phyloP scores from a whole-genome alignment of 2,113 vertebrate genomes.

The Myotis lucifugus region DNA sequence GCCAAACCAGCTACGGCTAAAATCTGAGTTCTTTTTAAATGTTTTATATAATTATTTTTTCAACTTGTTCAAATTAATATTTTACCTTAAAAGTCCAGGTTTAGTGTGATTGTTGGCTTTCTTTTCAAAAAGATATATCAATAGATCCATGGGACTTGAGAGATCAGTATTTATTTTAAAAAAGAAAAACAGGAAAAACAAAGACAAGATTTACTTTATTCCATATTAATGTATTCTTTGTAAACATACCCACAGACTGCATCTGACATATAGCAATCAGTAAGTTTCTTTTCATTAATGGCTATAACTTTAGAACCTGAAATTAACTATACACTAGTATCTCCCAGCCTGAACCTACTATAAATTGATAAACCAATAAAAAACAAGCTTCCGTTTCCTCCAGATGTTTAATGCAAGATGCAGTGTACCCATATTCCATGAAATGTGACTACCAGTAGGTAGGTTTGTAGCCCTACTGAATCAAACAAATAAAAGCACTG shows the following conservation, averaged over 20 bases:
- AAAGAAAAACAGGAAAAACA: neutral
- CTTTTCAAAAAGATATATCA: neutral
- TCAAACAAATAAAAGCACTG: conserved; percentile 24
- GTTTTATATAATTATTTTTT: neutral
- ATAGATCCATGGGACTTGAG: neutral
- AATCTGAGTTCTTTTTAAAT: neutral
- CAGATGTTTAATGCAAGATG: conserved; percentile 58
- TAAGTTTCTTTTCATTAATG: conserved; percentile 40
- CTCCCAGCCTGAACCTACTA: neutral
- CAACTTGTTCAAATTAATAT: neutral
- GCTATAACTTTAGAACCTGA: conserved; percentile 4
- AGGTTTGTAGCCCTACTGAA: neutral
- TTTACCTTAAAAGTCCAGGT: neutral
- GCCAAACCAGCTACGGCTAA: neutral
- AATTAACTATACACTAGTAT: conserved; percentile 3
- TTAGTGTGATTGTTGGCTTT: neutral
- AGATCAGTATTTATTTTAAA: neutral
- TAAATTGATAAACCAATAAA: conserved; percentile 16
- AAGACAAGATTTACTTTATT: neutral
- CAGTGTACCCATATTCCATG: neutral
- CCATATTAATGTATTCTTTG: neutral
- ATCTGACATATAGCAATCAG: neutral
- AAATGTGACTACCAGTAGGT: neutral
- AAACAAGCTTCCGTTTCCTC: conserved; percentile 51
- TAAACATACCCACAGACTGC: conserved; percentile 4